Evolutionary conservation across 2,113 vertebrate species (phyloP).

Genomic region (Pachypanchax playfairii): DNA sequence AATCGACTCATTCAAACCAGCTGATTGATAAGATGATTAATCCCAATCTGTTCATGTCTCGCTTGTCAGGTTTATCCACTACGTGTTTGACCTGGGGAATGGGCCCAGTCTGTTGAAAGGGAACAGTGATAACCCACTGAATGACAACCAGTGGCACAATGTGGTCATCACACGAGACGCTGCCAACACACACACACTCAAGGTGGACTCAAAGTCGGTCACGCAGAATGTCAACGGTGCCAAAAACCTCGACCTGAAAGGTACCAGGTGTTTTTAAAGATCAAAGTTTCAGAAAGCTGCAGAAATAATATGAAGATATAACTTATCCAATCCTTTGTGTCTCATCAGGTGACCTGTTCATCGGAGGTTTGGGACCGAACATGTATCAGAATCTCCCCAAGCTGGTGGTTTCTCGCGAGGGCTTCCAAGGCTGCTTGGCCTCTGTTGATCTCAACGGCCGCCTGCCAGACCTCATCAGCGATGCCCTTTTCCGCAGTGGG

Average conservation of each 20-base stretch:
- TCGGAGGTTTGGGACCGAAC: conserved; percentile 92
- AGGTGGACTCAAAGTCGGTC: conserved; percentile 92
- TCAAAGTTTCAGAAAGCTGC: no score
- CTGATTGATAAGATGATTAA: not conserved
- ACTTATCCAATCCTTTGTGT: not conserved
- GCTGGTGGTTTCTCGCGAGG: conserved; percentile 94
- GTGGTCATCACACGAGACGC: conserved; percentile 94
- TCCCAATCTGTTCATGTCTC: conserved; percentile 4
- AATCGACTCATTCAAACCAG: conserved; percentile 2
- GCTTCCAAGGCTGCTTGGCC: conserved; percentile 95
- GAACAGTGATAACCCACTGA: conserved; percentile 92
- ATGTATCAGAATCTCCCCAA: conserved; percentile 98
- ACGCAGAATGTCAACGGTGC: conserved; percentile 98
- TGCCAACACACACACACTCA: conserved; percentile 93
- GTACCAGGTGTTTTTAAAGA: conserved; percentile 64
- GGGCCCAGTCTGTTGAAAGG: conserved; percentile 97
- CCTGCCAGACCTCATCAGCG: conserved; percentile 94
- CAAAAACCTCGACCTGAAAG: conserved; percentile 98
- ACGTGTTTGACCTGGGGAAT: conserved; percentile 95
- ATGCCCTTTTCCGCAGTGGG: conserved; percentile 92
- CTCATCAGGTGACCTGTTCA: conserved; percentile 89
- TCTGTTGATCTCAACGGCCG: conserved; percentile 96
- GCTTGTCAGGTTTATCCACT: conserved; percentile 90
- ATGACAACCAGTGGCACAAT: conserved; percentile 98
- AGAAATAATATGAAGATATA: no score